Base-by-base conservation (phyloP, 2,797 vertebrate species). In the Steatocranus sp. region DNA sequence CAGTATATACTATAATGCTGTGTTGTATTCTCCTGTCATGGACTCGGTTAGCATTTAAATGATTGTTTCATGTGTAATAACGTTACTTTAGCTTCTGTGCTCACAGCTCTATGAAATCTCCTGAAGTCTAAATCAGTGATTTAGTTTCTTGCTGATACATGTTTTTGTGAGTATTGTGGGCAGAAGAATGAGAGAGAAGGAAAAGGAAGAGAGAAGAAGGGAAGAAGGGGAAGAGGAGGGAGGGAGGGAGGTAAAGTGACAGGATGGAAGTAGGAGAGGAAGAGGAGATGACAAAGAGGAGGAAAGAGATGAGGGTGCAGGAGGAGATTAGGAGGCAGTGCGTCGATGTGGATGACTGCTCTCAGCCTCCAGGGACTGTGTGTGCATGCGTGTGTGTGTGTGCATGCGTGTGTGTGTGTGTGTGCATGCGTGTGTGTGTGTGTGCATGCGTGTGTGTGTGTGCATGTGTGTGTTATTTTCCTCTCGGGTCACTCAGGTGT, bases 311-410 rank as follows among this genome's bases (percentile, higher is more conserved):
- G 27, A 43, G 1, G 53, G 14, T 73, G 49, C 41, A 51, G 17
- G 36, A 32, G 41, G 83, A 84, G 84, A 86, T 90, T 83, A 90
- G 78, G 75, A 77, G 82, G 81, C 63, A 27, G 73, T 75, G 78
- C 7, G 68, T 66, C 82, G 79, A 77, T 80, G 74, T 83, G 83
- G 89, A 83, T 78, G 79, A 5, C 32, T 80, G 61, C 74, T 51
- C 56, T 54, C 61, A 66, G 58, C 36, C 61, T 14, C 34, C 1
- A 0, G 23, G 1, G 23, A 54, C 51, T 1, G 58, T 1, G 17
- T 38, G 27, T 1, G 27, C 0, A 27, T 1, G 50, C 0, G 54
- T 18, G 20, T 5, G 51, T 0, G 12, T 3, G 51, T 2, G 49
- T 1, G 53, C 5, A 12, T 1, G 23, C 0, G 41, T 2, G 27